Conservation (phyloP, 2,888 invertebrate genomes). For the Clunio marinus region DNA sequence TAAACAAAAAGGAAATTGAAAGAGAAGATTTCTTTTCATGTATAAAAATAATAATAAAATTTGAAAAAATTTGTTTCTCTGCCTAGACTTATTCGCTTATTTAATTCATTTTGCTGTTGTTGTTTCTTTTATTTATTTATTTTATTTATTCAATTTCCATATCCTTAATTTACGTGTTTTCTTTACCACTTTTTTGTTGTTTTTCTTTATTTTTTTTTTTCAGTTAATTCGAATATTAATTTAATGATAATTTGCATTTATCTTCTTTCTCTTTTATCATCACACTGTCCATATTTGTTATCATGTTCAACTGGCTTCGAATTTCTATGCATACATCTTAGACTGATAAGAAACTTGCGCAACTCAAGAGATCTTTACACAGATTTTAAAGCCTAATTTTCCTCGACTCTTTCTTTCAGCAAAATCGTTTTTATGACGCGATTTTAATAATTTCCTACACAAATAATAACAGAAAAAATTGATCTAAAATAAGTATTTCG, state of each 20-base stretch:
- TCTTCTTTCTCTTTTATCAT: too few relatives aligned
- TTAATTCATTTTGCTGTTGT: not conserved
- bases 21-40: not conserved
- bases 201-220: not conserved
- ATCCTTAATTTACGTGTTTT: slow-evolving; percentile 1
- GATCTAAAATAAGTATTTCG: slow-evolving; percentile 20
- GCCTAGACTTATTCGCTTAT: not conserved
- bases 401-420: not conserved
- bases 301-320: not conserved
- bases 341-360: slow-evolving; percentile 21
- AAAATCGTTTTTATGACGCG: not conserved
- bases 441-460: slow-evolving; percentile 1
- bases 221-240: slow-evolving; percentile 1
- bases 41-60: slow-evolving; percentile 4
- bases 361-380: slow-evolving; percentile 11
- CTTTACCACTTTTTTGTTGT: not conserved
- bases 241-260: slow-evolving; percentile 12
- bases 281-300: slow-evolving; percentile 2
- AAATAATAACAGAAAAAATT: slow-evolving; percentile 24
- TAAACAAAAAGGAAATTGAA: not conserved
- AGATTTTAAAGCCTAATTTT: slow-evolving; percentile 13
- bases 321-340: too few relatives aligned
- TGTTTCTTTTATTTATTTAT: not conserved
- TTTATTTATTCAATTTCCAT: not conserved
- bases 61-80: not conserved